Conservation (phyloP, 2,797 vertebrate species). For the Girardinus metallicus region DNA sequence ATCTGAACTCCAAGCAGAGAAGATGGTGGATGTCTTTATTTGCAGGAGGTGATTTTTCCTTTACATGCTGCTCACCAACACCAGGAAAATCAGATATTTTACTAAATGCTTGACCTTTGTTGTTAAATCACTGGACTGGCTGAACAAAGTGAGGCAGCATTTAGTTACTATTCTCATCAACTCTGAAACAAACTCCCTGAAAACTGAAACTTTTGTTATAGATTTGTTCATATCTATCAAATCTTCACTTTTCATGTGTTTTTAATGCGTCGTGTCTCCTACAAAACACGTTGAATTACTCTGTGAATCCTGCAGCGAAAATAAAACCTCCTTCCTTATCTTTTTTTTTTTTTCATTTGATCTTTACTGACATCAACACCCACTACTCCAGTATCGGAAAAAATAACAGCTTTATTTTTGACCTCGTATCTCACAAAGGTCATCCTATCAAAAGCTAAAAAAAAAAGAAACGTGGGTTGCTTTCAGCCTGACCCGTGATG, state of each 20-base stretch:
- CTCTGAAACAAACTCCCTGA: background rate
- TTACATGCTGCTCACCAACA: background rate
- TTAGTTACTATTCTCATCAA: background rate
- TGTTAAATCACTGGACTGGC: background rate
- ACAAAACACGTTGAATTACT: background rate
- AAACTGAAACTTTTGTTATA: background rate
- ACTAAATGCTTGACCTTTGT: too few species aligned
- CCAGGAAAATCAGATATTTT: background rate
- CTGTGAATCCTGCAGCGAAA: background rate
- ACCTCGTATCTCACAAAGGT: conserved; percentile 22
- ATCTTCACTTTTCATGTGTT: background rate
- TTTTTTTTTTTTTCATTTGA: background rate
- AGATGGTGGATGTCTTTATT: background rate
- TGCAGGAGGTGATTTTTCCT: background rate
- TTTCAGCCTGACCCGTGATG: background rate
- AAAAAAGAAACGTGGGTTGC: background rate
- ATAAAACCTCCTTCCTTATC: background rate
- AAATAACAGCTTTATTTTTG: background rate
- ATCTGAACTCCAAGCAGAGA: background rate
- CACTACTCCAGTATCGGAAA: background rate
- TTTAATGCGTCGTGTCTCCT: background rate
- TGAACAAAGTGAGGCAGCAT: background rate
- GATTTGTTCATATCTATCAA: background rate
- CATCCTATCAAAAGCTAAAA: conserved; percentile 10
- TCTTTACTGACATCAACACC: background rate